Evolutionary conservation across 2,888 invertebrate species (phyloP).

Genomic region (Orchesella flavescens): DNA sequence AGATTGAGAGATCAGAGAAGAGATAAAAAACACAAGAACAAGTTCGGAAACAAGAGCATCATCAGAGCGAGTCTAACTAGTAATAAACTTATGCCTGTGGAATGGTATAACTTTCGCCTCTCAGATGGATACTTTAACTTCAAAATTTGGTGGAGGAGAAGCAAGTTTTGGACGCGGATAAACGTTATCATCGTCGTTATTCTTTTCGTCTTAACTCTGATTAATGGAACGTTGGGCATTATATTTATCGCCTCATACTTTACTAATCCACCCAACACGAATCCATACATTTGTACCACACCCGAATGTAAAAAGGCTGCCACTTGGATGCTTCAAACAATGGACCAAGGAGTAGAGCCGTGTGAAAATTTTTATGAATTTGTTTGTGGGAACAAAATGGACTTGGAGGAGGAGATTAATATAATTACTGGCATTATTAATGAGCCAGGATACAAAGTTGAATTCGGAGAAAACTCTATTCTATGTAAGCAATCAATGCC

Average conservation of each 20-base stretch:
- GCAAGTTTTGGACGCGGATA: background rate
- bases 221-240: background rate
- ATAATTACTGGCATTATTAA: too few relatives aligned
- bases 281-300: constrained; percentile 33
- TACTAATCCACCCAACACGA: background rate
- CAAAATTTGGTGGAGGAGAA: constrained; percentile 38
- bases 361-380: constrained; percentile 66
- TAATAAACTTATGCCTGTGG: background rate
- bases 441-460: background rate
- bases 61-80: too few relatives aligned
- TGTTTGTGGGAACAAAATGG: constrained; percentile 53
- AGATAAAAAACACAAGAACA: too few relatives aligned
- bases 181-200: constrained; percentile 9
- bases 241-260: background rate
- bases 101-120: background rate
- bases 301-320: constrained; percentile 18
- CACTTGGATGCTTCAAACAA: constrained; percentile 32
- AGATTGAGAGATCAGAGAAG: too few relatives aligned
- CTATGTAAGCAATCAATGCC: background rate
- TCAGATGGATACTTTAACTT: background rate
- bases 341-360: constrained; percentile 49
- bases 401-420: background rate
- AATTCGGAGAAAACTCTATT: constrained; percentile 6
- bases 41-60: too few relatives aligned
- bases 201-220: background rate